phyloP scores from a whole-genome alignment of 2,797 vertebrate species.

The Eulemur coronatus region DNA sequence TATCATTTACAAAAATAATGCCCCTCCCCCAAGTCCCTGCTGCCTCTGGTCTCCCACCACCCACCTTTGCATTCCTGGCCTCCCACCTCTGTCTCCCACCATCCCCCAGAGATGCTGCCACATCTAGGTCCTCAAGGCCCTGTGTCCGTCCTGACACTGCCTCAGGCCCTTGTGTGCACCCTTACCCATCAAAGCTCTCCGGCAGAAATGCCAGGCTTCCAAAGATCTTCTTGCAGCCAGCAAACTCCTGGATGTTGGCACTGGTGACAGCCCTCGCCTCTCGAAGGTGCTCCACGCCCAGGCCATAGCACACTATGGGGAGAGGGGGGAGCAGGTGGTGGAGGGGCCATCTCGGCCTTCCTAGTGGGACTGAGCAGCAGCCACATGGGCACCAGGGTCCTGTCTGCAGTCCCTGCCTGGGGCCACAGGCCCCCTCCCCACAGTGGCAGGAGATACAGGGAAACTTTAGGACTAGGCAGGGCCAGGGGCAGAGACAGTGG shows the following conservation, averaged over 20 bases:
- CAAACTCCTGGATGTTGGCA: constrained; percentile 91
- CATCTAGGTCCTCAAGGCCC: neutral
- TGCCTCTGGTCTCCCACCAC: neutral
- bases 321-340: neutral
- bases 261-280: constrained; percentile 88
- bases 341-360: neutral
- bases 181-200: constrained; percentile 92
- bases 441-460: neutral
- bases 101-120: neutral
- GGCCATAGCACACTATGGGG: constrained; percentile 92
- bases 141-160: neutral
- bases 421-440: neutral
- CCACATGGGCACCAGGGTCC: neutral
- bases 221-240: constrained; percentile 93
- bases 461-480: neutral
- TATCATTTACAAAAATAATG: neutral
- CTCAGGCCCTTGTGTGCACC: neutral
- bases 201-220: constrained; percentile 94
- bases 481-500: neutral
- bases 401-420: neutral
- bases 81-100: neutral
- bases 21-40: neutral
- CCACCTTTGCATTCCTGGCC: neutral
- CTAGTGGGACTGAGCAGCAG: neutral
- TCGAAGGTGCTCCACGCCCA: constrained; percentile 92